These are phyloP conservation scores for Daboia siamensis DNA, from an alignment of 2,113 vertebrate genomes.

Conservation along the genomic window DNA sequence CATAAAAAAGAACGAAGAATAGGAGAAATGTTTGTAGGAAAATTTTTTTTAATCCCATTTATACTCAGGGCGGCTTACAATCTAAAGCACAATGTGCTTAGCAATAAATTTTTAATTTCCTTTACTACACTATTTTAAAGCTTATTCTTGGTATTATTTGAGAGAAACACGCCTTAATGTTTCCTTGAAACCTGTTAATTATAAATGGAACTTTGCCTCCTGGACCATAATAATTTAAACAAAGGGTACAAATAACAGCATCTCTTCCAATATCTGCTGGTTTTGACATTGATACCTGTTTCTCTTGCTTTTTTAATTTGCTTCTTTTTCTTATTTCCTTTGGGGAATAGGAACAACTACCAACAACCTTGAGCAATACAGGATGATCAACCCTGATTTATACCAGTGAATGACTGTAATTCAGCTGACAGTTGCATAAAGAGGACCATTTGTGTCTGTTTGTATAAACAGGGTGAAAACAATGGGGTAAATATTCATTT, in stretches of 20 bases:
- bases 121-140: background rate
- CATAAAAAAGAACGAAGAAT: background rate
- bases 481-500: constrained; percentile 30
- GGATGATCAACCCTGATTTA: background rate
- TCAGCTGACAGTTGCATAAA: background rate
- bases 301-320: background rate
- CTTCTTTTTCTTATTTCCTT: background rate
- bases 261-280: background rate
- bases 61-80: too few relatives aligned
- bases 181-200: background rate
- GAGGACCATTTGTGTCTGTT: background rate
- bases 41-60: background rate
- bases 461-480: constrained; percentile 45
- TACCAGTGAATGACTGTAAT: background rate
- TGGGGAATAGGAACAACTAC: background rate
- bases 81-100: too few relatives aligned
- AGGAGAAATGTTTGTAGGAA: background rate
- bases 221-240: background rate
- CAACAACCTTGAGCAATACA: background rate
- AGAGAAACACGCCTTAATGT: background rate
- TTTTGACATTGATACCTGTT: background rate
- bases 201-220: background rate
- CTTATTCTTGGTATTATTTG: background rate
- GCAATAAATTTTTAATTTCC: background rate
- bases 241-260: background rate